A percentile compares a stretch with the other conserved stretches of the same genome.
Conservation (phyloP, 2,113 vertebrate genomes). For the Solenodon paradoxus region DNA sequence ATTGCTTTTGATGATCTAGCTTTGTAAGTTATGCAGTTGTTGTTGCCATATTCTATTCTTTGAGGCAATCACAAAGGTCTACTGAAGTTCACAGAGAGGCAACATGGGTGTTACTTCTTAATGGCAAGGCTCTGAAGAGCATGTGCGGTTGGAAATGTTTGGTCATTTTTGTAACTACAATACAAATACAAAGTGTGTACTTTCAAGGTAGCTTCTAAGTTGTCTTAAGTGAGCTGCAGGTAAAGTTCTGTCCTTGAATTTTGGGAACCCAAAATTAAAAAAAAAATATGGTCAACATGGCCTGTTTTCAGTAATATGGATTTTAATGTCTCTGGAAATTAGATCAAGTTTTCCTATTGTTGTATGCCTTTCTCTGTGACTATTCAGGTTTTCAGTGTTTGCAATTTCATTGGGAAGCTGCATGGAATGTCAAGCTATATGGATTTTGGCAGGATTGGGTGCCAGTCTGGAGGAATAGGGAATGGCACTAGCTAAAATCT, state of each 20-base stretch:
- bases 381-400: background rate
- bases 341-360: background rate
- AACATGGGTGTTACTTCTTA: background rate
- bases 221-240: background rate
- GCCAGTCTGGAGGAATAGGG: background rate
- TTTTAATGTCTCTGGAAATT: conserved; percentile 29
- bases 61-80: background rate
- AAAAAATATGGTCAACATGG: background rate
- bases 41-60: background rate
- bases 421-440: background rate
- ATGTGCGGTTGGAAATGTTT: background rate
- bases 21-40: background rate
- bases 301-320: background rate
- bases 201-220: background rate
- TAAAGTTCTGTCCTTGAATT: conserved; percentile 20
- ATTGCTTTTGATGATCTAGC: background rate
- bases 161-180: background rate
- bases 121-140: background rate
- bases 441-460: background rate
- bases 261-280: background rate
- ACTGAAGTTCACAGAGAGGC: background rate
- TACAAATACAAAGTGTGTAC: background rate
- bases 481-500: background rate
- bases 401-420: background rate
- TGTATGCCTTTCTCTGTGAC: background rate